Evolutionary conservation across 1,140 invertebrate species (phyloP), one percentile per base, ranked within the genome.

Genomic region (Zaprionus inermis): DNA sequence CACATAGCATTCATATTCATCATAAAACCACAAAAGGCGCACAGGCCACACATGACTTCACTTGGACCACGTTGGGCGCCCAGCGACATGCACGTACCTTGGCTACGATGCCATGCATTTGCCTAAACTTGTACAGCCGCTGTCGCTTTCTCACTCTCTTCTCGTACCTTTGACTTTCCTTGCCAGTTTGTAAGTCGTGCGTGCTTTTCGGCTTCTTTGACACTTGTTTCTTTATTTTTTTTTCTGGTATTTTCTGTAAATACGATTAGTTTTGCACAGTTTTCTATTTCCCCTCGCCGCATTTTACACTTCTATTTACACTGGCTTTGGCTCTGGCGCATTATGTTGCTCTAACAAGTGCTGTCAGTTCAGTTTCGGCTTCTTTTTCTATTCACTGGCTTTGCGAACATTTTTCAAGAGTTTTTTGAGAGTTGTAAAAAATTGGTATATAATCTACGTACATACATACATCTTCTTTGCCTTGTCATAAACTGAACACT

Each of bases 1-100:
- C 84, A 88, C 84, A 88, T 88, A 88, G 79, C 84, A 88, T 88
- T 88, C 83, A 83, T 88, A 88, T 88, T 88, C 83, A 88, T 88
- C 83, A 88, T 89, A 89, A 88, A 74, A 44, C 83, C 83, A 80
- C 83, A 89, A 83, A 88, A 80, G 84, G 71, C 83, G 77, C 76
- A 6, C 30, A 3, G 24, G 5, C 24, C 24, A 73, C 76, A 79
- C 81, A 86, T 81, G 81, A 65, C 44, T 49, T 49, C 10, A 24
- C 51, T 0, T 5, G 14, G n/a, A 5, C 24, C 44, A 44, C 46
- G 46, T 61, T 69, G 32, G 57, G 24, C 36, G 54, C 49, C 58
- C 61, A 54, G 28, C 24, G 56, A 22, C 22, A 32, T 44, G 67
- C 67, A 70, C 68, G 68, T 71, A 38, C 20, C 30, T 49, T 41